Conservation (phyloP, 2,797 vertebrate genomes). For the Cryptoprocta ferox region DNA sequence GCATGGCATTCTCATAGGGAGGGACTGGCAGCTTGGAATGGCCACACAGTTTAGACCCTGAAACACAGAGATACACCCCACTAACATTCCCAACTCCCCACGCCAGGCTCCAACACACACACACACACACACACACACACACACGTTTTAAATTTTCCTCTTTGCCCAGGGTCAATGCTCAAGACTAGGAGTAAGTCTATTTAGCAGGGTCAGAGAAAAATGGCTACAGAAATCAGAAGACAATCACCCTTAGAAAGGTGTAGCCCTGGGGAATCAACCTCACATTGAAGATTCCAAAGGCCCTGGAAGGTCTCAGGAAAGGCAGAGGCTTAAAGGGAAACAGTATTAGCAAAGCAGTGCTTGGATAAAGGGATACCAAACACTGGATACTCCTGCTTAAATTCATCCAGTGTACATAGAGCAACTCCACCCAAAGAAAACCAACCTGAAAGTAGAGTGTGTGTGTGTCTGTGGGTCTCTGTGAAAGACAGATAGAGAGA, state of each 20-base stretch:
- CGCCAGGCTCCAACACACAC: not conserved
- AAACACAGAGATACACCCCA: not conserved
- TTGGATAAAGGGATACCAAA: not conserved
- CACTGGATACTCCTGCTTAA: not conserved
- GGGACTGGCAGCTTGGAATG: constrained; percentile 41
- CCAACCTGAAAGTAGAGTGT: not conserved
- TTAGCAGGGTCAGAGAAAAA: not conserved
- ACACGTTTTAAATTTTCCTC: not conserved
- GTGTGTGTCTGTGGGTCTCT: no score
- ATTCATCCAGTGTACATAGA: not conserved
- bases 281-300: not conserved
- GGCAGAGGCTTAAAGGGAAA: not conserved
- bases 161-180: constrained; percentile 39
- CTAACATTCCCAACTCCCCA: no score
- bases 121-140: no score
- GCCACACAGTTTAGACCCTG: not conserved
- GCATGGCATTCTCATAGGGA: constrained; percentile 59
- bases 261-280: not conserved
- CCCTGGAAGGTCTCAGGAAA: not conserved
- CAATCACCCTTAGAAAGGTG: constrained; percentile 6
- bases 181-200: constrained; percentile 49
- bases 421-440: not conserved
- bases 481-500: no score
- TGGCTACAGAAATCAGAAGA: not conserved
- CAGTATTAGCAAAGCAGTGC: not conserved